Evolutionary conservation across 2,113 vertebrate genomes (phyloP), one percentile per base, ranked within the genome.

Genomic region (Anser cygnoides): DNA sequence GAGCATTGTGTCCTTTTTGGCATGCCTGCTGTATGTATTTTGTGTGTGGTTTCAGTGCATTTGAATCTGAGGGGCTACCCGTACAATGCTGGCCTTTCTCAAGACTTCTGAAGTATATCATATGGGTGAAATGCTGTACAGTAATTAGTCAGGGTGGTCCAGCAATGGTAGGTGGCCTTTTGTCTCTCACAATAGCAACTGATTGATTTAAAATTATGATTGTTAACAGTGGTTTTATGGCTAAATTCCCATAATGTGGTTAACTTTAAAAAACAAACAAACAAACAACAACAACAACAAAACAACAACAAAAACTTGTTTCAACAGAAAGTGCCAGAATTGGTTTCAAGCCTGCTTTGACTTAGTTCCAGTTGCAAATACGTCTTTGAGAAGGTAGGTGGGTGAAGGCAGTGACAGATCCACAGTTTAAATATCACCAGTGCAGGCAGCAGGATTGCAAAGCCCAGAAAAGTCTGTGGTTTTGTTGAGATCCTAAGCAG

Each of bases 171-270:
- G 65, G 58, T 93, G 89, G 68, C 61, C 73, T 68, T 78, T 80
- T 23, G 21, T 85, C 73, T 87, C 66, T 94, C 63, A 75, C 52
- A 87, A 49, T 29, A 87, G 52, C 31, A 93, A 62, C 37, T 84
- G 71, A 54, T 79, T 62, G 67, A 84, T 83, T 92, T 92, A 85
- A 97, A 92, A 83, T 87, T 82, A 58, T 71, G 61, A 62, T 50
- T 88, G 90, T 94, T 92, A 93, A 89, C 31, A 84, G 83, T 87
- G 29, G 41, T 65, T 92, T 82, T 92, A 93, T 89, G 82, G 20
- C 58, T 50, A 66, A 77, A n/a, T 84, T 94, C 63, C 88, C 92
- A 35, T 81, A 58, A 43, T 81, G 63, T 1, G 31, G 59, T 87
- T 90, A 89, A 86, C 14, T 74, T 49, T 31, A 54, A 66, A 57